Evolutionary conservation across 2,888 invertebrate species (phyloP).

Genomic region (Rambutsinella grinnellia): DNA sequence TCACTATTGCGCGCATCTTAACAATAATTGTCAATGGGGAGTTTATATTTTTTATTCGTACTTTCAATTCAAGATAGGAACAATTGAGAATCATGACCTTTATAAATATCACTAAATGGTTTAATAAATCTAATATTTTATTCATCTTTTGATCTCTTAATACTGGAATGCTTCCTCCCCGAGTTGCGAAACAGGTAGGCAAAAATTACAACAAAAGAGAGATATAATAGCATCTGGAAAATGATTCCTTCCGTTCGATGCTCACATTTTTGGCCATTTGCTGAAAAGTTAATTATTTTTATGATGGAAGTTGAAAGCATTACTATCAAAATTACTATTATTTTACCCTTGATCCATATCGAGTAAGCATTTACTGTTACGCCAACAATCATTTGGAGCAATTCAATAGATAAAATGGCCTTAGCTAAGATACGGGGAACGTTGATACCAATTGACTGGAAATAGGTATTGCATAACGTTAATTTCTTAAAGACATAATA

Average conservation of each 20-base stretch:
- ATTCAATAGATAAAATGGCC: constrained; percentile 91
- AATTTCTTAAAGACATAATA: too few species aligned
- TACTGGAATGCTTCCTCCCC: too few species aligned
- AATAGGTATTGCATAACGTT: neutral
- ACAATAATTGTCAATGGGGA: too few species aligned
- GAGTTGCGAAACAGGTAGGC: too few species aligned
- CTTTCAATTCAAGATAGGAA: too few species aligned
- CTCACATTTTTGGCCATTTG: constrained; percentile 34
- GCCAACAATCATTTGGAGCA: constrained; percentile 95
- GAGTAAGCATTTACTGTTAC: constrained; percentile 91
- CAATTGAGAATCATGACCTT: too few species aligned
- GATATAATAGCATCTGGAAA: constrained; percentile 34
- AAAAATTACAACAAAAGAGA: constrained; percentile 43
- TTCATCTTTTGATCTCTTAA: too few species aligned
- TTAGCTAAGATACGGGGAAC: constrained; percentile 89
- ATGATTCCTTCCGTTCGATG: constrained; percentile 40
- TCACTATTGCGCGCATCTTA: too few species aligned
- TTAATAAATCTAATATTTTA: too few species aligned
- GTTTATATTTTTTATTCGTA: too few species aligned
- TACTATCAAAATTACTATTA: neutral
- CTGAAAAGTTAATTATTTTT: too few species aligned
- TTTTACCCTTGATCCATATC: constrained; percentile 77
- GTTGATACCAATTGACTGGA: constrained; percentile 84
- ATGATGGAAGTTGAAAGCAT: neutral
- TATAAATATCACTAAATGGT: too few species aligned